phyloP scores from a whole-genome alignment of 2,797 vertebrate species.

The Clamator glandarius region DNA sequence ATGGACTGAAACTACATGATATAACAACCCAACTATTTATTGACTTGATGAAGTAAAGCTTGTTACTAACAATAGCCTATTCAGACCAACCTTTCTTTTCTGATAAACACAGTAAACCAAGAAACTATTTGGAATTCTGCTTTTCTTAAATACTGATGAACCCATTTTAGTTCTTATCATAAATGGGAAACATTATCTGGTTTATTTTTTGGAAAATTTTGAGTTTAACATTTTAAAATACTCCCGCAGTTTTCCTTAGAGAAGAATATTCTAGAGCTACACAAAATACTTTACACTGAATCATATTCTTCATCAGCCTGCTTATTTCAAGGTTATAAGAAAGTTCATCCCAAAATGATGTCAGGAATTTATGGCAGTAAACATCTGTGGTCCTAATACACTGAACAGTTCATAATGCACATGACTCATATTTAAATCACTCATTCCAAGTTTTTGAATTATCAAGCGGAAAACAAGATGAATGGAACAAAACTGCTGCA shows the following conservation, averaged over 20 bases:
- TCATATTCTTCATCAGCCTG: not conserved
- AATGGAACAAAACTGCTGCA: not conserved
- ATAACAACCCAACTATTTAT: slow-evolving; percentile 76
- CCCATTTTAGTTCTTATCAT: not conserved
- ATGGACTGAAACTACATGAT: slow-evolving; percentile 71
- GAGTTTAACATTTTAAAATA: not conserved
- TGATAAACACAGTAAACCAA: slow-evolving; percentile 36
- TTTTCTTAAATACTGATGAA: slow-evolving; percentile 24
- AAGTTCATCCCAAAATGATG: slow-evolving; percentile 43
- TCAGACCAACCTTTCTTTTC: slow-evolving; percentile 59
- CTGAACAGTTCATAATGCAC: slow-evolving; percentile 39
- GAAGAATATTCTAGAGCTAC: not conserved
- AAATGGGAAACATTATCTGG: not conserved
- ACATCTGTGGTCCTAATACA: slow-evolving; percentile 55
- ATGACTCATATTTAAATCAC: slow-evolving; percentile 57
- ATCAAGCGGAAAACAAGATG: slow-evolving; percentile 34
- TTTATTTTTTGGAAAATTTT: not conserved
- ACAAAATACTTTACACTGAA: not conserved
- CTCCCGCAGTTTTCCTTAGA: not conserved
- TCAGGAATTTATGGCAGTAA: slow-evolving; percentile 55
- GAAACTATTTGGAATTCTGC: not conserved
- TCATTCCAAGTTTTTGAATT: slow-evolving; percentile 32
- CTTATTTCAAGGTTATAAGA: slow-evolving; percentile 21
- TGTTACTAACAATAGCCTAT: slow-evolving; percentile 77
- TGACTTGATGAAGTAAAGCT: slow-evolving; percentile 75